Evolutionary conservation across 37 sponge, comb jelly and placozoan species (phyloP), one percentile per base, ranked within the genome.

Genomic region (Aplysina aerophoba): DNA sequence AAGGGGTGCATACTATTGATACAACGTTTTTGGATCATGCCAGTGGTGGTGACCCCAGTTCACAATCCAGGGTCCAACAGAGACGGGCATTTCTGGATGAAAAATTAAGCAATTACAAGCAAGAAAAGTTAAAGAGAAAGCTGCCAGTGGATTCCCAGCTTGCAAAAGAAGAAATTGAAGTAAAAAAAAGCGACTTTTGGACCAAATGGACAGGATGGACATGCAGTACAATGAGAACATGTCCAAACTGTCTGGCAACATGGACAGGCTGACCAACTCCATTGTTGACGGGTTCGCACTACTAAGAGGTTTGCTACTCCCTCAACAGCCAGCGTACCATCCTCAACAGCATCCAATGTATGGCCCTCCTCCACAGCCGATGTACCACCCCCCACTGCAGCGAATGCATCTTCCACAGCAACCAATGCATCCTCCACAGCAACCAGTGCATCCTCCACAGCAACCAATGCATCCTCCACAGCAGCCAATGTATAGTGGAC

Each of bases 141-240:
- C 79, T 78, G 2, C 53, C 79, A 25, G n/a, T 17, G 25, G 79
- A 78, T 40, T 20, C 55, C 1, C 79, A 78, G 41, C n/a, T 78
- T 25, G 79, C 79, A n/a, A 21, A 36, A 25, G 20, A 73, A 40
- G 39, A 40, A 17, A 31, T 73, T 12, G 75, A 73, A 39, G 22
- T 35, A n/a, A n/a, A 40, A 40, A 35, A 39, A 12, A 73, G 27
- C 71, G 27, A 39, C 8, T 55, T 2, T 19, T 44, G 11, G 79
- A 78, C 41, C 25, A 44, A 21, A 78, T 54, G 22, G 54, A 44
- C 53, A 35, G 40, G 6, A 69, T 69, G 71, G 71, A 69, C 71
- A 24, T 12, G 6, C 31, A n/a, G 19, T 35, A 69, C 6, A 15
- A 27, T 1, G 6, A 69, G 8, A 21, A 78, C 24, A 19, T 78